These are phyloP conservation scores for Fistularia tabacaria DNA, from an alignment of 2,797 vertebrate genomes.

Conservation along the genomic window DNA sequence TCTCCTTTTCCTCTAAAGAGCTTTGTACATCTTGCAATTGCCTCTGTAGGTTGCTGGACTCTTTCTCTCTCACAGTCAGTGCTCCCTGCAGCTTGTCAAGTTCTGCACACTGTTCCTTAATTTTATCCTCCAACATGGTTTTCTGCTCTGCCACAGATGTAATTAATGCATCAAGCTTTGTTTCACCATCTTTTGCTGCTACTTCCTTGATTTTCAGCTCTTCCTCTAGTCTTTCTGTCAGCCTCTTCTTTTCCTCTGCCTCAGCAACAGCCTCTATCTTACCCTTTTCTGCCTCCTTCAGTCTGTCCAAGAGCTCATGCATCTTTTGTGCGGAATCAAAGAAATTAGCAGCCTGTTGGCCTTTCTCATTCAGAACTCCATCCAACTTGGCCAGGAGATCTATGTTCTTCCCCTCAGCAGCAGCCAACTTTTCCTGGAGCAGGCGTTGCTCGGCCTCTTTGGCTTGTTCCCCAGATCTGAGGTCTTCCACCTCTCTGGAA, in stretches of 20 bases:
- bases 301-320: slow-evolving; percentile 75
- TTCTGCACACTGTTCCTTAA: slow-evolving; percentile 63
- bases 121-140: slow-evolving; percentile 55
- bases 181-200: slow-evolving; percentile 64
- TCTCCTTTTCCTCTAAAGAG: slow-evolving; percentile 73
- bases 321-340: slow-evolving; percentile 78
- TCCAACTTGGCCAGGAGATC: slow-evolving; percentile 73
- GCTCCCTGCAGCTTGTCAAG: slow-evolving; percentile 71
- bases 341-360: slow-evolving; percentile 65
- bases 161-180: slow-evolving; percentile 57
- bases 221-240: slow-evolving; percentile 69
- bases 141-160: slow-evolving; percentile 65
- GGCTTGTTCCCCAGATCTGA: slow-evolving; percentile 53
- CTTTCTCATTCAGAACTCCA: slow-evolving; percentile 68
- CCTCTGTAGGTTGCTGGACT: slow-evolving; percentile 73
- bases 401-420: slow-evolving; percentile 72
- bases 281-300: slow-evolving; percentile 78
- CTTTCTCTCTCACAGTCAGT: slow-evolving; percentile 72
- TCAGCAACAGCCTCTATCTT: slow-evolving; percentile 71
- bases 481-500: slow-evolving; percentile 72
- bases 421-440: slow-evolving; percentile 68
- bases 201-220: slow-evolving; percentile 77
- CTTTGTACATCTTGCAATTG: slow-evolving; percentile 75
- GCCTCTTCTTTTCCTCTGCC: slow-evolving; percentile 61
- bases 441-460: slow-evolving; percentile 59